Percentiles rank a stretch among this genome's conserved stretches.
Evolutionary conservation across 2,888 invertebrate genomes (phyloP).

Genomic region (Chaetogeoica ovagalla): DNA sequence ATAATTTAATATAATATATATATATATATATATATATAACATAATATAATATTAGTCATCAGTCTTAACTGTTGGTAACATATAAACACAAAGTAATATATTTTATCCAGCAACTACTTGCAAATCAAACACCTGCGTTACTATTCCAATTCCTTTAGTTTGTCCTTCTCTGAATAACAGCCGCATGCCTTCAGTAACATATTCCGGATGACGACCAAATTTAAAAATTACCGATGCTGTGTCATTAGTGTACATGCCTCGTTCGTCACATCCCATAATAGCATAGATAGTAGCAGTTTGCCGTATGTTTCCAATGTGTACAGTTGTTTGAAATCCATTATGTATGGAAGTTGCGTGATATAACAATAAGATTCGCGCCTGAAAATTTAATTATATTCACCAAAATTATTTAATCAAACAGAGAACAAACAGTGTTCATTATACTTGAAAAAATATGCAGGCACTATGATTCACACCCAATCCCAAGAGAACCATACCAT

Average conservation of each 20-base stretch:
- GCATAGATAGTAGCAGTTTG: slow-evolving; percentile 92
- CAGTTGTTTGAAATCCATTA: slow-evolving; percentile 86
- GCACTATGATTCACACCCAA: slow-evolving; percentile 62
- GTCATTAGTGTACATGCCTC: slow-evolving; percentile 78
- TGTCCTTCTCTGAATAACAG: slow-evolving; percentile 81
- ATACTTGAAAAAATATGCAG: slow-evolving; percentile 64
- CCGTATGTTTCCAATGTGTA: slow-evolving; percentile 92
- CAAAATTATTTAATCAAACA: neutral
- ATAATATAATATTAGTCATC: neutral
- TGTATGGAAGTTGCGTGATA: slow-evolving; percentile 83
- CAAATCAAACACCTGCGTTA: slow-evolving; percentile 73
- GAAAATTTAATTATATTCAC: slow-evolving; percentile 59
- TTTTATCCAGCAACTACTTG: slow-evolving; percentile 43
- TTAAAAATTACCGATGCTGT: slow-evolving; percentile 84
- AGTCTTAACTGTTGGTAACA: neutral
- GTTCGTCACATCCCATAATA: slow-evolving; percentile 65
- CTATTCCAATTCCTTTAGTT: slow-evolving; percentile 83
- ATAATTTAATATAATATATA: too few relatives aligned
- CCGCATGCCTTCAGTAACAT: slow-evolving; percentile 76
- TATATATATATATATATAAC: neutral
- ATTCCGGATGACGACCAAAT: slow-evolving; percentile 88
- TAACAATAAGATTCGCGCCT: slow-evolving; percentile 88
- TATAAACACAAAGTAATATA: slow-evolving; percentile 4
- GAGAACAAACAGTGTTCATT: neutral
- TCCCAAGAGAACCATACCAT: slow-evolving; percentile 83